Conservation (phyloP, 2,797 vertebrate species). For the Synaphobranchus kaupii region DNA sequence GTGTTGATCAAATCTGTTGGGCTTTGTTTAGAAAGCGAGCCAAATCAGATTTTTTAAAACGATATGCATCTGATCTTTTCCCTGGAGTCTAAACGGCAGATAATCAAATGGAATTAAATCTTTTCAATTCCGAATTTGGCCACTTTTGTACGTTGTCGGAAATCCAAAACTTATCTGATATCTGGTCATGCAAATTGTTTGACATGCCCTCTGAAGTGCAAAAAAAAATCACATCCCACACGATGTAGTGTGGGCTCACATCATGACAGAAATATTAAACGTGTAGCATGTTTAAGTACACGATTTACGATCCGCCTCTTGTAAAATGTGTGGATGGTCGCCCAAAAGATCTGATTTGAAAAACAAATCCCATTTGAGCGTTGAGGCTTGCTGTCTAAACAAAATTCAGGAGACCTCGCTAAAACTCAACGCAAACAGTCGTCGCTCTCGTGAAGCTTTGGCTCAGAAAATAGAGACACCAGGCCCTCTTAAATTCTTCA, state of each 20-base stretch:
- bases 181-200: background rate
- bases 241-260: too few species aligned
- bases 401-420: background rate
- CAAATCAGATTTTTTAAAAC: background rate
- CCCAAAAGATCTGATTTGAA: background rate
- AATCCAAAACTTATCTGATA: background rate
- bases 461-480: constrained; percentile 45
- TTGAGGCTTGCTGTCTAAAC: background rate
- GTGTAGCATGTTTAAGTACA: too few species aligned
- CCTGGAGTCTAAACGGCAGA: background rate
- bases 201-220: too few species aligned
- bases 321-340: background rate
- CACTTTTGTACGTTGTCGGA: background rate
- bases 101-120: background rate
- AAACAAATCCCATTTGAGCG: background rate
- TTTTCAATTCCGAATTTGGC: background rate
- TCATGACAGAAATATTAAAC: too few species aligned
- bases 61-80: background rate
- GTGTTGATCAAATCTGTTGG: background rate
- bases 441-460: constrained; percentile 22
- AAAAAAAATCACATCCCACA: too few species aligned
- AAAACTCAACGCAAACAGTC: background rate
- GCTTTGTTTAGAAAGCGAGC: constrained; percentile 6
- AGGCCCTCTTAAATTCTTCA: constrained; percentile 18
- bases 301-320: background rate